These are phyloP conservation scores for Protodeltote pygarga DNA, from an alignment of 2,888 invertebrate species.

Conservation along the genomic window DNA sequence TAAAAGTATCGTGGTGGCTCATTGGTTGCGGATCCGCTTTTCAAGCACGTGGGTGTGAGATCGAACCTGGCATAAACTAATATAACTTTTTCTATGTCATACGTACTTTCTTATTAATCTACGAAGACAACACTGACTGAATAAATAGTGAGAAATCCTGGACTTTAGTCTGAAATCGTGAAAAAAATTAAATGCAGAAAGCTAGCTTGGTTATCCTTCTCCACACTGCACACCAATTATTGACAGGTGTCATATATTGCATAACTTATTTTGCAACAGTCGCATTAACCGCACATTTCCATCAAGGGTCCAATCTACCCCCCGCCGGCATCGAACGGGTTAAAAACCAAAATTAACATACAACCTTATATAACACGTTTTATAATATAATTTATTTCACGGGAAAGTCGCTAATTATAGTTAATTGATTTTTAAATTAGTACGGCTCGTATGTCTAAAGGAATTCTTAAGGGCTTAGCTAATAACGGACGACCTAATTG, in stretches of 20 bases:
- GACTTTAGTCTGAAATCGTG: too few relatives aligned
- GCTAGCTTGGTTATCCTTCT: too few relatives aligned
- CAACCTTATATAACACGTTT: neutral
- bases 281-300: conserved; percentile 6
- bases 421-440: conserved; percentile 14
- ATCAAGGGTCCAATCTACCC: conserved; percentile 37
- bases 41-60: too few relatives aligned
- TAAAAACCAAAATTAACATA: conserved; percentile 33
- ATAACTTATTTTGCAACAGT: conserved; percentile 6
- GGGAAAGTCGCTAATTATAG: conserved; percentile 12
- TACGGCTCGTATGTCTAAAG: conserved; percentile 8
- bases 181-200: too few relatives aligned
- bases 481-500: conserved; percentile 2
- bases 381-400: conserved; percentile 3
- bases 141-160: too few relatives aligned
- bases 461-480: conserved; percentile 1
- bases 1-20: too few relatives aligned
- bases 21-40: too few relatives aligned
- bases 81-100: too few relatives aligned
- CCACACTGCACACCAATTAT: conserved; percentile 9
- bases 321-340: conserved; percentile 24
- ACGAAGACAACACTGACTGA: too few relatives aligned
- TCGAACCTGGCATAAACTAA: too few relatives aligned
- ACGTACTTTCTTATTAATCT: too few relatives aligned
- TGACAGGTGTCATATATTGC: conserved; percentile 28